Base-by-base conservation (phyloP, 2,113 vertebrate species). In the Eurypyga helias region DNA sequence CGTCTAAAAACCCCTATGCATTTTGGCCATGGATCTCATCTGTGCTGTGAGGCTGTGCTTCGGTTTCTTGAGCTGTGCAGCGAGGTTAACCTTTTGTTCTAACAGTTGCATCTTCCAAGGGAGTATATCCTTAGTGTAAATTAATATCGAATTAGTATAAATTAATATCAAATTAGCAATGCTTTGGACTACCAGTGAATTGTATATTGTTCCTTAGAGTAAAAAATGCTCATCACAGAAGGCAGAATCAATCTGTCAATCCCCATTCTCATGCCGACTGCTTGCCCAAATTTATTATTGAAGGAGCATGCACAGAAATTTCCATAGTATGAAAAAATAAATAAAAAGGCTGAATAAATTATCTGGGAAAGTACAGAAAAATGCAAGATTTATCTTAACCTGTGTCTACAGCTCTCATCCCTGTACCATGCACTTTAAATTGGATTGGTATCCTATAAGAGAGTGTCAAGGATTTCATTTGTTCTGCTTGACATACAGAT, bases 401-500 rank as follows among this genome's bases (percentile, higher is more conserved):
- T 95, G 33, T 79, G 82, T 79, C 88, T 83, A 86, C 75, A 51
- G 26, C 29, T 84, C 76, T 94, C 85, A 46, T 95, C 76, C 82
- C 70, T 66, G n/a, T 81, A 64, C 69, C 57, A 51, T 83, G 87
- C 87, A 92, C 93, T 96, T 97, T 95, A 97, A 97, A 96, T 97
- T 97, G 93, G 85, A 95, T 88, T 96, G 92, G 91, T 96, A 96
- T 94, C 91, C 95, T 97, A 46, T 95, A 96, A 96, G 31, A 83
- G 61, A 65, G 82, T 96, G 97, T 95, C 95, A 95, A 87, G 92
- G 89, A 97, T 97, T 97, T 92, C 79, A 95, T 95, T 97, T 95
- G 95, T 97, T 96, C 89, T 97, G 94, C 95, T 97, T 97, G 95
- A 96, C 95, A 90, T 89, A 93, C 91, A 91, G 89, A 94, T 73